Evolutionary conservation across 2,113 vertebrate genomes (phyloP).

Genomic region (Isurus oxyrinchus): DNA sequence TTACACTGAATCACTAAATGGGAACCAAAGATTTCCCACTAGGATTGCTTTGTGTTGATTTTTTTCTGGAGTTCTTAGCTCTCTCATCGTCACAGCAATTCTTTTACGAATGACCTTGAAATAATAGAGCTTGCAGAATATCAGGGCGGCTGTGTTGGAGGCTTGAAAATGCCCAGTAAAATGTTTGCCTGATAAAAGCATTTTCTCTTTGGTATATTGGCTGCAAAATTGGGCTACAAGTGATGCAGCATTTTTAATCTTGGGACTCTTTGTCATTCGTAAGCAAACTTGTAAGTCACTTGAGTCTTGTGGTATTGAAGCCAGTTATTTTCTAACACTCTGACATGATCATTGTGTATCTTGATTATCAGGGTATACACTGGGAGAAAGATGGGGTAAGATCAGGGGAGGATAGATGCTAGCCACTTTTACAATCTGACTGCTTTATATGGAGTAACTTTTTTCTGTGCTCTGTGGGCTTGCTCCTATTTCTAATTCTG

Average conservation of each 20-base stretch:
- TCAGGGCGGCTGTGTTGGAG: not conserved
- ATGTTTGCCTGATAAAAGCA: not conserved
- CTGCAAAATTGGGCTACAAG: not conserved
- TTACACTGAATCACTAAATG: not conserved
- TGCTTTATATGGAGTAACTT: not conserved
- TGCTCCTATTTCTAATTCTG: not conserved
- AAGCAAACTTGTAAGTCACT: not conserved
- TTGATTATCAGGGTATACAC: not conserved
- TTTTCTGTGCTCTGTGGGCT: not conserved
- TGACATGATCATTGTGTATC: not conserved
- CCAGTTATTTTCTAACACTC: not conserved
- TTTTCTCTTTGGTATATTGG: not conserved
- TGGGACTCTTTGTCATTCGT: not conserved
- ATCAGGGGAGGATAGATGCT: not conserved
- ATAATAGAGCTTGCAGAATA: not conserved
- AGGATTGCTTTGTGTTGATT: not conserved
- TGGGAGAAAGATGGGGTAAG: not conserved
- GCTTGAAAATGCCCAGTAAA: not conserved
- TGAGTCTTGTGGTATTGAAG: not conserved
- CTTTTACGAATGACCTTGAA: not conserved
- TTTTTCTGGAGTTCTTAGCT: not conserved
- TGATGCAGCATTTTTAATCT: not conserved
- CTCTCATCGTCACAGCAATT: not conserved
- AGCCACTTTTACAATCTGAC: not conserved
- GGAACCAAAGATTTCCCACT: not conserved